phyloP scores from a whole-genome alignment of 2,113 vertebrate genomes.

The Macquaria ambigua region DNA sequence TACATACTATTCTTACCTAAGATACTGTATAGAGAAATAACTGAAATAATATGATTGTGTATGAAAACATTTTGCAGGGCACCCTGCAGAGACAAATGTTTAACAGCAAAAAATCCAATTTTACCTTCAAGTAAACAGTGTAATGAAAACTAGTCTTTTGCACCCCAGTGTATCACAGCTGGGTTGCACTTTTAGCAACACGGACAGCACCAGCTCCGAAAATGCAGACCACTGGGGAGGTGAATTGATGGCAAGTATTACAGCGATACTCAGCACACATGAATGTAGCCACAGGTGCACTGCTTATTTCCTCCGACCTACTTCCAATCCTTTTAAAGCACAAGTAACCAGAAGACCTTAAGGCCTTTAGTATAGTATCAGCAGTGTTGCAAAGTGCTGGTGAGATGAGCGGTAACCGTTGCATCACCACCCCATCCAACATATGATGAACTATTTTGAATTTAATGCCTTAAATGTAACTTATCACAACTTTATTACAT shows the following conservation, averaged over 20 bases:
- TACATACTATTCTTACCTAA: background rate
- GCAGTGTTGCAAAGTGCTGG: background rate
- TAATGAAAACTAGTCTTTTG: background rate
- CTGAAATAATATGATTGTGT: background rate
- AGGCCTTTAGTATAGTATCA: conserved; percentile 16
- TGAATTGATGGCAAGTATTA: conserved; percentile 19
- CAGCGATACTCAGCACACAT: conserved; percentile 39
- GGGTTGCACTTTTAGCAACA: conserved; percentile 33
- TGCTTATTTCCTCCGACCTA: conserved; percentile 61
- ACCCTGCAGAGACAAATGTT: background rate
- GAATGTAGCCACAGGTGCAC: conserved; percentile 65
- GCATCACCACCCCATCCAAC: background rate
- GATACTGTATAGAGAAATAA: background rate
- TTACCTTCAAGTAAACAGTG: background rate
- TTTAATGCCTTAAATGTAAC: background rate
- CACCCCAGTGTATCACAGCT: conserved; percentile 15
- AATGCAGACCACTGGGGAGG: conserved; percentile 18
- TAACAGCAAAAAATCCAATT: background rate
- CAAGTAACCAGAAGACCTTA: conserved; percentile 33
- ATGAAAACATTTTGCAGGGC: background rate
- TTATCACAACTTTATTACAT: background rate
- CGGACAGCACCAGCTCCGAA: conserved; percentile 19
- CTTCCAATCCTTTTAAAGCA: conserved; percentile 61
- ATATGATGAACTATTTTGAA: background rate
- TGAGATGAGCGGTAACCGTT: background rate